Conservation (phyloP, 2,113 vertebrate species). For the Philantomba maxwellii region DNA sequence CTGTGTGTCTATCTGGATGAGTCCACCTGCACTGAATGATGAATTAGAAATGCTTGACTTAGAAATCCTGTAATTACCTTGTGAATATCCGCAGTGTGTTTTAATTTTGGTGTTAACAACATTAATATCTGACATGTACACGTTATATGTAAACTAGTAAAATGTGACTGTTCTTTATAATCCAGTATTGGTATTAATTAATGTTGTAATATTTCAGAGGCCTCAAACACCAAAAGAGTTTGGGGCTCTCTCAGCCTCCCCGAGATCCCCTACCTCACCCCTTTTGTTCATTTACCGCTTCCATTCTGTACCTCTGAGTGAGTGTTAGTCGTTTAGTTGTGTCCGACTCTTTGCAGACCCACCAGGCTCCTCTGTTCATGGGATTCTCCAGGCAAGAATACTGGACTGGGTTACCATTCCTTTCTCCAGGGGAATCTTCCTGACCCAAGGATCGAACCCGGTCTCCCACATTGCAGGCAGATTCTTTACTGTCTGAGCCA, state of each 20-base stretch:
- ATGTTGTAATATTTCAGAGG: background rate
- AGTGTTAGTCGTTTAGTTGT: accelerated
- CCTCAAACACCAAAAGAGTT: background rate
- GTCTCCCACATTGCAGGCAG: background rate
- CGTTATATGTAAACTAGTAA: background rate
- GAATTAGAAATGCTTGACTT: background rate
- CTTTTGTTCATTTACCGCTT: background rate
- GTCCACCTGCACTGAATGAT: background rate
- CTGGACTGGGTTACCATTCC: background rate
- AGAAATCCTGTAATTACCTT: background rate
- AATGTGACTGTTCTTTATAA: background rate
- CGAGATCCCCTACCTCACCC: background rate
- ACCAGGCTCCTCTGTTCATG: background rate
- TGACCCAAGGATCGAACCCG: background rate
- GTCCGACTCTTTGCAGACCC: background rate
- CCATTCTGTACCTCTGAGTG: background rate
- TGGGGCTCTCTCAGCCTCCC: background rate
- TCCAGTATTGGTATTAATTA: background rate
- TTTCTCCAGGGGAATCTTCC: background rate
- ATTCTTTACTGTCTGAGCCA: background rate
- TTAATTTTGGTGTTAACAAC: background rate
- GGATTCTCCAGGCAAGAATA: background rate
- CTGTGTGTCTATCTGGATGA: accelerated
- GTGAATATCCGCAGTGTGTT: background rate
- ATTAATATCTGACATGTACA: background rate